phyloP scores from a whole-genome alignment of 2,888 invertebrate species.

The Sycophila texana region DNA sequence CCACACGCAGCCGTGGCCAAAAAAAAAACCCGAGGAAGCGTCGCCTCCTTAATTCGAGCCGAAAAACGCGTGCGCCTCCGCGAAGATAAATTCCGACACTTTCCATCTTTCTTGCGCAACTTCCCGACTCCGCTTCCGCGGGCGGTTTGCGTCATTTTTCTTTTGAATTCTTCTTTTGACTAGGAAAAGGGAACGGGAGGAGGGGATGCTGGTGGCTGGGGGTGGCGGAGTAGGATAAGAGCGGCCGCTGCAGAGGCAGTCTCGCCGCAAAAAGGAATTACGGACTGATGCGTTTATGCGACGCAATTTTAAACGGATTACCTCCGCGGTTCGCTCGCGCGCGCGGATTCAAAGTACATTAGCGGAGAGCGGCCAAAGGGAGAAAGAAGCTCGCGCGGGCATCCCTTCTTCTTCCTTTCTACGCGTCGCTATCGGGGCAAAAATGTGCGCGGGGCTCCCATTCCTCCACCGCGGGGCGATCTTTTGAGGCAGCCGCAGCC shows the following conservation, averaged over 20 bases:
- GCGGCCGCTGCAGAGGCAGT: slow-evolving; percentile 4
- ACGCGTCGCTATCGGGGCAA: slow-evolving; percentile 43
- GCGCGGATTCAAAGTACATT: slow-evolving; percentile 62
- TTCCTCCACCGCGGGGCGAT: neutral
- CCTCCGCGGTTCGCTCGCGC: slow-evolving; percentile 47
- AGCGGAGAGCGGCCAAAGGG: slow-evolving; percentile 52
- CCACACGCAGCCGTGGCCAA: neutral
- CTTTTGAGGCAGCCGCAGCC: neutral
- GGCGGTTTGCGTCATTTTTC: neutral
- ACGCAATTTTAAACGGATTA: slow-evolving; percentile 65
- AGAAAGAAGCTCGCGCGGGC: slow-evolving; percentile 8
- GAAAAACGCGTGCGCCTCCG: neutral
- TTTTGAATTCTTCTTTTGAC: slow-evolving; percentile 40
- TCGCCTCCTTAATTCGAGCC: slow-evolving; percentile 12
- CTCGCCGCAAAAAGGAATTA: slow-evolving; percentile 57
- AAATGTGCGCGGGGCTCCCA: slow-evolving; percentile 39
- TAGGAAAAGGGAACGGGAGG: neutral
- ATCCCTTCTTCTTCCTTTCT: neutral
- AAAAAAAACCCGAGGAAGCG: slow-evolving; percentile 1
- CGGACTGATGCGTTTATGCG: slow-evolving; percentile 60
- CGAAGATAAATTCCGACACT: slow-evolving; percentile 4
- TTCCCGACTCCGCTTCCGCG: neutral
- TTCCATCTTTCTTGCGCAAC: slow-evolving; percentile 31
- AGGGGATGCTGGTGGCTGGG: neutral
- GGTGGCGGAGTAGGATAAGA: neutral